These are phyloP conservation scores for Lycophotia porphyrea DNA, from an alignment of 2,888 invertebrate genomes.

Conservation along the genomic window DNA sequence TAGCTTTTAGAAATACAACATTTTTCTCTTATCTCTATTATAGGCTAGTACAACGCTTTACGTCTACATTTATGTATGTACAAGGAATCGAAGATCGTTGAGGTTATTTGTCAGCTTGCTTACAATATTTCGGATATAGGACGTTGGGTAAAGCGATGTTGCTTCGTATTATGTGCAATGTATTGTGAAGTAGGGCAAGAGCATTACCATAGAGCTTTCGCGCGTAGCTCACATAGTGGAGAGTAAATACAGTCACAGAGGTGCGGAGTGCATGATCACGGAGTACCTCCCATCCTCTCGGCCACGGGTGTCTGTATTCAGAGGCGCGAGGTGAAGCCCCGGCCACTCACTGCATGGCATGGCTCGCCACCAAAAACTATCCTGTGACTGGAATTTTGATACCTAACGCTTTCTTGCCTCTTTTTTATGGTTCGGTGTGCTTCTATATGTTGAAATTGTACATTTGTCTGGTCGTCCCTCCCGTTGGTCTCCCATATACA, in stretches of 20 bases:
- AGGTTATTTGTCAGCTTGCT: constrained; percentile 70
- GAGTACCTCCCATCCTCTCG: constrained; percentile 52
- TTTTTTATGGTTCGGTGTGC: constrained; percentile 89
- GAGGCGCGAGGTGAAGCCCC: constrained; percentile 70
- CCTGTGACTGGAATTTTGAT: constrained; percentile 89
- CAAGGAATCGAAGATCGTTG: constrained; percentile 56
- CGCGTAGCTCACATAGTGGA: constrained; percentile 81
- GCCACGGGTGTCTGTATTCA: constrained; percentile 82
- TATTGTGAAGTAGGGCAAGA: constrained; percentile 71
- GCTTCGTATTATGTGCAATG: constrained; percentile 81
- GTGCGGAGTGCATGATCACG: constrained; percentile 73
- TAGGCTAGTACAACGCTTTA: constrained; percentile 72
- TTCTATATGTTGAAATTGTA: constrained; percentile 80
- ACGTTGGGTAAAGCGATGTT: constrained; percentile 77
- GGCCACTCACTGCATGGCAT: constrained; percentile 80
- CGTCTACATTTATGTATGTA: constrained; percentile 52
- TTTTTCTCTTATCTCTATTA: constrained; percentile 59
- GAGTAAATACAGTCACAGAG: constrained; percentile 86
- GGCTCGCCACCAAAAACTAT: constrained; percentile 65
- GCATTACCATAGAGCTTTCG: constrained; percentile 79
- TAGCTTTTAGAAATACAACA: constrained; percentile 77
- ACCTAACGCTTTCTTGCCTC: constrained; percentile 87
- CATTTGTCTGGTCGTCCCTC: constrained; percentile 51
- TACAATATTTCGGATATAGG: constrained; percentile 73
- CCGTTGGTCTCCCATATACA: constrained; percentile 38